Conservation (phyloP, 2,113 vertebrate genomes). For the Harpagus bidentatus region DNA sequence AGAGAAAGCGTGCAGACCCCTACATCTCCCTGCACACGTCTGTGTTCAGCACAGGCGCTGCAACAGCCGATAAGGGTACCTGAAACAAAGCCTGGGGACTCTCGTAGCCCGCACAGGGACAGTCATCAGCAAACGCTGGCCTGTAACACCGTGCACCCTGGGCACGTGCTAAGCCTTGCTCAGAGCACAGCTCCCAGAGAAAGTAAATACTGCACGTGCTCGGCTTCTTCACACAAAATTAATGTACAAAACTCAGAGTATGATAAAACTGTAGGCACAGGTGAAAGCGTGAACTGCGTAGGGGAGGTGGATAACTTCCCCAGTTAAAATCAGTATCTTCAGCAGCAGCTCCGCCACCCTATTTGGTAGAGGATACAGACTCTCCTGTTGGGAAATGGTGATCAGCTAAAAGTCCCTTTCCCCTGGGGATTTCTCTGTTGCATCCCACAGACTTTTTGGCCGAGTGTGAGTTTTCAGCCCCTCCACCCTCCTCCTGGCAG, state of each 20-base stretch:
- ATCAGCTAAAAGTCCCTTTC: not conserved
- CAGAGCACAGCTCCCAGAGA: not conserved
- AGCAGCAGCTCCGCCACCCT: not conserved
- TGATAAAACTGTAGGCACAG: not conserved
- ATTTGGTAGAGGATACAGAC: not conserved
- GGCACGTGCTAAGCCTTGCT: not conserved
- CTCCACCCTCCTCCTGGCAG: not conserved
- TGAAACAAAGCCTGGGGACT: not conserved
- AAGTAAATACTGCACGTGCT: not conserved
- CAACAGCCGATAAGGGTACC: fast-evolving
- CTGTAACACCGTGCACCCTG: not conserved
- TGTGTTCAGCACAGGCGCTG: not conserved
- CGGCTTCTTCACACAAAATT: not conserved
- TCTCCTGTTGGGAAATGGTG: not conserved
- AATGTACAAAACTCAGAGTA: not conserved
- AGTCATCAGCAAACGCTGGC: fast-evolving
- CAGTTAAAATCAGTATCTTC: not conserved
- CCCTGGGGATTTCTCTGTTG: not conserved
- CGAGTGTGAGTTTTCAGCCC: not conserved
- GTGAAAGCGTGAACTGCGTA: not conserved
- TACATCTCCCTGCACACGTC: not conserved
- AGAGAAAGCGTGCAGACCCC: not conserved
- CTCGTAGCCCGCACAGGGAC: fast-evolving
- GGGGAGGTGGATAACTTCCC: not conserved
- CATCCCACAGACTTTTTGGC: not conserved